Conservation (phyloP, 2,888 invertebrate species). For the Troides oblongomaculatus region DNA sequence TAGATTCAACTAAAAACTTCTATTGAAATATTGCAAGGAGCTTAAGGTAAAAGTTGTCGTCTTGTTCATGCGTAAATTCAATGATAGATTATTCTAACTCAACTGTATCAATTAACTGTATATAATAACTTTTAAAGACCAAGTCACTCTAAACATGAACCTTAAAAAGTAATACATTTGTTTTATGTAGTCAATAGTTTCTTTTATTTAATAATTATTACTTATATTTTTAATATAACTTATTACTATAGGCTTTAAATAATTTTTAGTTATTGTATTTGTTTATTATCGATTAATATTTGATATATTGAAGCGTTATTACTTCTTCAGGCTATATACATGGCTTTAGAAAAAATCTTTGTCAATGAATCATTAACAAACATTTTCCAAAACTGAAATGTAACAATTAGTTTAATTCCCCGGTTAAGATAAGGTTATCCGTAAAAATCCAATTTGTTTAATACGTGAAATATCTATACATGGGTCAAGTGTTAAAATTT, state of each 20-base stretch:
- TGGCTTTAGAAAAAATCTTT: neutral
- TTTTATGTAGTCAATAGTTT: too few relatives aligned
- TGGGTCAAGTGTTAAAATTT: constrained; percentile 17
- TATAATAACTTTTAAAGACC: too few relatives aligned
- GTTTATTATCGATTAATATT: too few relatives aligned
- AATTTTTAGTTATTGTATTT: neutral
- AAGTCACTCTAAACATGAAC: too few relatives aligned
- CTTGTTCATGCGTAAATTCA: neutral
- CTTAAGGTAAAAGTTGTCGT: too few relatives aligned
- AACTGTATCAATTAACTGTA: too few relatives aligned
- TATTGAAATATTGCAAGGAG: too few relatives aligned
- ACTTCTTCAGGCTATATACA: too few relatives aligned
- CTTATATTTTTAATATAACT: neutral
- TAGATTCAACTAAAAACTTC: too few relatives aligned
- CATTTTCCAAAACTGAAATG: neutral
- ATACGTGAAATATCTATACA: constrained; percentile 13
- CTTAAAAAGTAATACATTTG: too few relatives aligned
- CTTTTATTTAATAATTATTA: too few relatives aligned
- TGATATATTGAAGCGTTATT: too few relatives aligned
- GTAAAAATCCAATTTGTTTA: neutral
- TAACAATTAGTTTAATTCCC: neutral
- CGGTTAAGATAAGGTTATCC: neutral
- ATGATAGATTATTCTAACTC: neutral
- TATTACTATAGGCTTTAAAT: neutral
- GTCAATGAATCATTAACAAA: neutral